Conservation (phyloP, 2,888 invertebrate species). For the Spatulosminthurus flaviceps region DNA sequence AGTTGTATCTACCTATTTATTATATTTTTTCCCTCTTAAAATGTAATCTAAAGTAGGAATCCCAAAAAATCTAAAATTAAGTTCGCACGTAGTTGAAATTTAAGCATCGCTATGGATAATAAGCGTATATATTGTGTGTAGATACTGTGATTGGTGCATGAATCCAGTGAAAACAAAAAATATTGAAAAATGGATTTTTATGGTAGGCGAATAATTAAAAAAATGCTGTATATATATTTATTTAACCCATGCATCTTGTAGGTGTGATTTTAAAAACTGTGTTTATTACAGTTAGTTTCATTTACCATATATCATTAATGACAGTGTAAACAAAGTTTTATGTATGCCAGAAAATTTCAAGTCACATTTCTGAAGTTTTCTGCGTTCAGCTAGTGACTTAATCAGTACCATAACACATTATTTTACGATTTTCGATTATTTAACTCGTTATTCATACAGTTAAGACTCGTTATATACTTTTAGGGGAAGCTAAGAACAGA, state of each 20-base stretch:
- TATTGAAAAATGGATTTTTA: too few relatives aligned
- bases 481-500: constrained; percentile 9
- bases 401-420: constrained; percentile 13
- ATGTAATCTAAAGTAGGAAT: not conserved
- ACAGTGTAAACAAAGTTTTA: not conserved
- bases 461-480: not conserved
- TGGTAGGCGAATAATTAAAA: too few relatives aligned
- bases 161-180: too few relatives aligned
- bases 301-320: not conserved
- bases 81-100: not conserved
- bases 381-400: not conserved
- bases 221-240: too few relatives aligned
- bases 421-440: not conserved
- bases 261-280: not conserved
- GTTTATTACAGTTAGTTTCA: not conserved
- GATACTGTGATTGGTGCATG: not conserved
- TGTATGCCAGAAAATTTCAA: not conserved
- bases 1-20: constrained; percentile 13
- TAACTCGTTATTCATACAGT: not conserved
- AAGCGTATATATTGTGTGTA: not conserved
- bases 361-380: not conserved
- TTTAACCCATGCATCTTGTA: too few relatives aligned
- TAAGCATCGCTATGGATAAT: not conserved
- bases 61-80: not conserved
- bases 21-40: not conserved